A percentile compares a stretch with the other conserved stretches of the same genome.
Evolutionary conservation across 2,797 vertebrate genomes (phyloP).

Genomic region (Typhlichthys subterraneus): DNA sequence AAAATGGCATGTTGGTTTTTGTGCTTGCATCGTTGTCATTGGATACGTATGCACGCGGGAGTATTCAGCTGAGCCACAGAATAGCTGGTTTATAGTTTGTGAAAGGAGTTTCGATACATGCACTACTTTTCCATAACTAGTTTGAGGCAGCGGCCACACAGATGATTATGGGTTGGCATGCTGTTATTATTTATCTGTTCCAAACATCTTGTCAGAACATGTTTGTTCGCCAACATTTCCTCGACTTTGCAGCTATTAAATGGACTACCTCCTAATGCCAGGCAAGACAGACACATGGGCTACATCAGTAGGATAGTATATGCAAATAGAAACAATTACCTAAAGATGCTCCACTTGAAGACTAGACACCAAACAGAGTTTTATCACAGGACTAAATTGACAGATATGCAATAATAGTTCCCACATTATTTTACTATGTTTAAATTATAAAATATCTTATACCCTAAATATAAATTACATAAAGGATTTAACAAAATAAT

Average conservation of each 20-base stretch:
- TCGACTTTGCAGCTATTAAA: conserved; percentile 62
- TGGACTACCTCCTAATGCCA: conserved; percentile 76
- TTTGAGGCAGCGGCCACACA: conserved; percentile 40
- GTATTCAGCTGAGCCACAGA: conserved; percentile 74
- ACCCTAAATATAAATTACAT: conserved; percentile 50
- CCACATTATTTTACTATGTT: conserved; percentile 60
- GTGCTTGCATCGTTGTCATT: conserved; percentile 44
- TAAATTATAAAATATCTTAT: conserved; percentile 28
- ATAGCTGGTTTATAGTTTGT: conserved; percentile 50
- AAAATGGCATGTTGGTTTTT: conserved; percentile 30
- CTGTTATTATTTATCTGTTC: conserved; percentile 33
- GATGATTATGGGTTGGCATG: conserved; percentile 17
- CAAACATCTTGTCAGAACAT: neutral
- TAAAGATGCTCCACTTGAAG: conserved; percentile 65
- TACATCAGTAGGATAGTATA: conserved; percentile 60
- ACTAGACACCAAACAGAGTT: conserved; percentile 68
- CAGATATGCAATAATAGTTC: conserved; percentile 73
- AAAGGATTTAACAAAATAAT: conserved; percentile 67
- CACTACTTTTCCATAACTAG: conserved; percentile 62
- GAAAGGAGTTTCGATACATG: conserved; percentile 50
- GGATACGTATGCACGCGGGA: conserved; percentile 71
- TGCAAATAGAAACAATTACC: conserved; percentile 62
- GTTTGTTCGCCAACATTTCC: conserved; percentile 36
- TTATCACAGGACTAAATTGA: conserved; percentile 64
- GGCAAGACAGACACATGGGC: conserved; percentile 50